These are phyloP conservation scores for Mantis religiosa DNA, from an alignment of 2,888 invertebrate species.

Conservation along the genomic window DNA sequence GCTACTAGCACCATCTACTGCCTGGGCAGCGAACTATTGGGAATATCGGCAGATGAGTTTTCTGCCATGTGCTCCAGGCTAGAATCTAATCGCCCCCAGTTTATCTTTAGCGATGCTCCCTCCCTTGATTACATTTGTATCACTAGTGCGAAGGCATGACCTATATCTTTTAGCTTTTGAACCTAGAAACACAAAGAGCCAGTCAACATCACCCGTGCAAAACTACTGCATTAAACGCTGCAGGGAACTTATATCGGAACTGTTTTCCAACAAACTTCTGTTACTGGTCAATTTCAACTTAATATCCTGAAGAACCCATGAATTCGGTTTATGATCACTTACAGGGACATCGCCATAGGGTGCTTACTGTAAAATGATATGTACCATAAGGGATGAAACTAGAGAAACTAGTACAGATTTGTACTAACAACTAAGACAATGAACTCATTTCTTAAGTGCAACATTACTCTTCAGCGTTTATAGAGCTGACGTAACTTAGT, in stretches of 20 bases:
- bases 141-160: not conserved
- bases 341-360: too few relatives aligned
- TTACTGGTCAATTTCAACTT: not conserved
- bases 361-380: too few relatives aligned
- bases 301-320: too few relatives aligned
- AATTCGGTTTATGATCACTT: too few relatives aligned
- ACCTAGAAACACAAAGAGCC: not conserved
- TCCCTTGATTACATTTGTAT: not conserved
- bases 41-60: not conserved
- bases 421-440: too few relatives aligned
- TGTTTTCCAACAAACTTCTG: not conserved
- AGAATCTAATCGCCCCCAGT: not conserved
- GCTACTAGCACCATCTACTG: not conserved
- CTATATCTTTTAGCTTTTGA: not conserved
- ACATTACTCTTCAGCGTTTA: too few relatives aligned
- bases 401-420: too few relatives aligned
- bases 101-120: not conserved
- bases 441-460: too few relatives aligned
- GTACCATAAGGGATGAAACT: too few relatives aligned
- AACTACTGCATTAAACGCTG: not conserved
- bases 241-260: not conserved
- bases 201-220: not conserved
- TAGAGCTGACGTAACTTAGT: too few relatives aligned
- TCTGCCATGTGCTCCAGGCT: not conserved
- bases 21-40: not conserved